These are phyloP conservation scores for Delia radicum DNA, from an alignment of 1,140 invertebrate species.

Conservation along the genomic window DNA sequence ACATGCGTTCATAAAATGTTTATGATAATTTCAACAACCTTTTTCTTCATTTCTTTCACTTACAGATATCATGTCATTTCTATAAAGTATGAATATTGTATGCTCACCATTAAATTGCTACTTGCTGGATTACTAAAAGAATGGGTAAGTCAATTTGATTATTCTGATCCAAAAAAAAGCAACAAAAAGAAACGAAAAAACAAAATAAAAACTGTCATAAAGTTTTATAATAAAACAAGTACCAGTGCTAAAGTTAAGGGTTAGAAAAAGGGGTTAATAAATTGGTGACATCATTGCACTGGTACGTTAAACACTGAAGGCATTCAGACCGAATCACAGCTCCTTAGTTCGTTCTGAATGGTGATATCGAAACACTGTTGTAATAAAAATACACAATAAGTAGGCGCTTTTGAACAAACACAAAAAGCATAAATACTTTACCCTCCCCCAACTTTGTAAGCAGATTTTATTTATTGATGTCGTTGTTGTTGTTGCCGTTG, in stretches of 20 bases:
- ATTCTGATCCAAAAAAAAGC: neutral
- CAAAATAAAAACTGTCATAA: neutral
- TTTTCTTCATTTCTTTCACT: neutral
- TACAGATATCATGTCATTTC: neutral
- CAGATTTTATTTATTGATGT: conserved; percentile 7
- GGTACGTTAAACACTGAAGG: neutral
- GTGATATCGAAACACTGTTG: neutral
- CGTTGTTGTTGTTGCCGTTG: neutral
- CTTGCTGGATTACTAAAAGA: neutral
- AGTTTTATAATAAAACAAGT: neutral
- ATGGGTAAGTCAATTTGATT: neutral
- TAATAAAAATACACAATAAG: neutral
- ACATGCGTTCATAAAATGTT: neutral
- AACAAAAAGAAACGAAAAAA: neutral
- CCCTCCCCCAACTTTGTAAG: neutral
- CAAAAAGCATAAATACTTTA: neutral
- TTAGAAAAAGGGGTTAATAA: neutral
- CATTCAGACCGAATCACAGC: neutral
- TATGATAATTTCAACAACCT: conserved; percentile 20
- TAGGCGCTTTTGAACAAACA: conserved; percentile 1
- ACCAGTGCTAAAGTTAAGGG: neutral
- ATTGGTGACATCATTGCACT: conserved; percentile 4
- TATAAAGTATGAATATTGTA: neutral
- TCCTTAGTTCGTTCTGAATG: neutral
- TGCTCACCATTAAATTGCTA: too few relatives aligned